These are phyloP conservation scores for Lycodopsis pacificus DNA, from an alignment of 2,797 vertebrate species.

Conservation along the genomic window DNA sequence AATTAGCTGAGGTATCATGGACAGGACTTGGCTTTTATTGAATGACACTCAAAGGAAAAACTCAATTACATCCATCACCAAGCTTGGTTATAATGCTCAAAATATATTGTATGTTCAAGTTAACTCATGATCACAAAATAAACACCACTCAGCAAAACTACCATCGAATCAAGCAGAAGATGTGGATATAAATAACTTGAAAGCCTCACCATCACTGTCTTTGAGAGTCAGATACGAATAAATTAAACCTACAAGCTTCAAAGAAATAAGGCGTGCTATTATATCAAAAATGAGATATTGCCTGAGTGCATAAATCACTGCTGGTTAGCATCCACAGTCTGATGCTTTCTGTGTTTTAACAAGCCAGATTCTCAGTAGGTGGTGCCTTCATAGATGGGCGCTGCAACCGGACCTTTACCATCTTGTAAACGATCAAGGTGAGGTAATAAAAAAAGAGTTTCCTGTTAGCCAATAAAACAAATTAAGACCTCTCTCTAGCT, in stretches of 20 bases:
- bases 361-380: slow-evolving; percentile 72
- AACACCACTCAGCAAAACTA: slow-evolving; percentile 12
- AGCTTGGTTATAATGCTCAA: neutral
- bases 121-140: slow-evolving; percentile 29
- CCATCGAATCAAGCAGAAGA: slow-evolving; percentile 23
- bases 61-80: neutral
- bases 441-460: slow-evolving; percentile 81
- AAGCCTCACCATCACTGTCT: slow-evolving; percentile 17
- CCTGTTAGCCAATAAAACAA: slow-evolving; percentile 82
- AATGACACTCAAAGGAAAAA: neutral
- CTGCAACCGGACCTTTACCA: slow-evolving; percentile 68
- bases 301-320: slow-evolving; percentile 55
- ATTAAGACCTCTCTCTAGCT: slow-evolving; percentile 63
- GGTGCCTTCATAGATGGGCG: slow-evolving; percentile 70
- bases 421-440: slow-evolving; percentile 83
- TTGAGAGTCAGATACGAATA: slow-evolving; percentile 32
- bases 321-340: slow-evolving; percentile 42
- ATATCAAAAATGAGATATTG: slow-evolving; percentile 30
- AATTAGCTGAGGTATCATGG: neutral
- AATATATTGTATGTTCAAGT: slow-evolving; percentile 32
- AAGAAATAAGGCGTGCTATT: slow-evolving; percentile 35
- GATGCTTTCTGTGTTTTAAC: slow-evolving; percentile 65
- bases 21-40: neutral
- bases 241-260: slow-evolving; percentile 37
- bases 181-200: slow-evolving; percentile 48